phyloP scores from a whole-genome alignment of 2,113 vertebrate genomes.

The Pampusana beccarii region DNA sequence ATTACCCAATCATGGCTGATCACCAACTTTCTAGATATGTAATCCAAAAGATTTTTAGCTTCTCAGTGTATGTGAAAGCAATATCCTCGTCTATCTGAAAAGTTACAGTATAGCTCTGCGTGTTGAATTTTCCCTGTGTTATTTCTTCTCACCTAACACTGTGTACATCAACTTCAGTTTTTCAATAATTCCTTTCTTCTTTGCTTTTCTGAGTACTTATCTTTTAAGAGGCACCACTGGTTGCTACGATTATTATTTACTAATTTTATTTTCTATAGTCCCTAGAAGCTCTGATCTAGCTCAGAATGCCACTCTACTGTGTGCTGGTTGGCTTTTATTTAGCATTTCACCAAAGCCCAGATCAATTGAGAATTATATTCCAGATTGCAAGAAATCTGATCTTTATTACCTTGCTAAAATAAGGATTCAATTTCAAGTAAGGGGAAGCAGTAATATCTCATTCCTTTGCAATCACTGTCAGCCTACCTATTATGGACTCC shows the following conservation, averaged over 20 bases:
- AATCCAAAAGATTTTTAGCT: neutral
- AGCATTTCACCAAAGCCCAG: neutral
- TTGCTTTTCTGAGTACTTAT: neutral
- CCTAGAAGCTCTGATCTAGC: neutral
- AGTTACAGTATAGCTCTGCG: neutral
- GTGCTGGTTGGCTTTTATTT: neutral
- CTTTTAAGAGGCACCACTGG: neutral
- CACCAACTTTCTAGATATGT: neutral
- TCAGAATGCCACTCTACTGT: neutral
- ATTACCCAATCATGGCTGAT: neutral
- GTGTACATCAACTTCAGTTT: neutral
- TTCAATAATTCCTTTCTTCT: neutral
- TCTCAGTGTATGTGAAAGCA: neutral
- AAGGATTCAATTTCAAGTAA: neutral
- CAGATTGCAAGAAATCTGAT: neutral
- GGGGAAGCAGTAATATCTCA: neutral
- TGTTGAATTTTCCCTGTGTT: neutral
- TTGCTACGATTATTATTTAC: neutral
- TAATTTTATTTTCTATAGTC: neutral
- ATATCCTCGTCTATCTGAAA: neutral
- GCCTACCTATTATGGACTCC: neutral
- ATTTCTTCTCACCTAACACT: neutral
- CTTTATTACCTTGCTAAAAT: conserved; percentile 8
- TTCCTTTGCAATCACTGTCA: neutral
- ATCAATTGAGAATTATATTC: neutral